Evolutionary conservation across 2,888 invertebrate genomes (phyloP).

Genomic region (Seira ritae): DNA sequence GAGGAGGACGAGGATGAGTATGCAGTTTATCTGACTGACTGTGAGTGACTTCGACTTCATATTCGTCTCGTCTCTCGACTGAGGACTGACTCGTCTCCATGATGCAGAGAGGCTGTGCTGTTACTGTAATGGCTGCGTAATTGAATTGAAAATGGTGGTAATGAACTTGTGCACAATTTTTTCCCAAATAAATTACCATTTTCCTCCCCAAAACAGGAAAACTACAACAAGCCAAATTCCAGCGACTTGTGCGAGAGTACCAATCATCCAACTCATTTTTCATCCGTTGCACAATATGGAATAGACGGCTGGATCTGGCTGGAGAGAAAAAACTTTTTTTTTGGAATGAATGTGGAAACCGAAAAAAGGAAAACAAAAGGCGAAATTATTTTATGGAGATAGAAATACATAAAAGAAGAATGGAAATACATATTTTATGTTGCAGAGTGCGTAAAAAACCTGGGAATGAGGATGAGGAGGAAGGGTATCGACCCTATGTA

Average conservation of each 20-base stretch:
- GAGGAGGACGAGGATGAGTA: too few species aligned
- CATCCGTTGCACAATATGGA: constrained; percentile 38
- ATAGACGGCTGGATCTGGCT: background rate
- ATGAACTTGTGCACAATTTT: constrained; percentile 43
- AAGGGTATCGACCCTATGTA: constrained; percentile 42
- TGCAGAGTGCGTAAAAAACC: background rate
- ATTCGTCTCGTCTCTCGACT: too few species aligned
- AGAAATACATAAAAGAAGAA: constrained; percentile 11
- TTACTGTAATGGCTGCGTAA: constrained; percentile 49
- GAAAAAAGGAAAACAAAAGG: too few species aligned
- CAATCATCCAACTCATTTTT: constrained; percentile 40
- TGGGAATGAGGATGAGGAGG: too few species aligned
- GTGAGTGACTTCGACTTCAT: too few species aligned
- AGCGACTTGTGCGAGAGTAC: background rate
- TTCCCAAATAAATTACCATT: background rate
- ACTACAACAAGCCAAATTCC: background rate
- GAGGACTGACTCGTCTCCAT: too few species aligned
- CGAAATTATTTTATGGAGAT: background rate
- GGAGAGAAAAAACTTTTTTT: too few species aligned
- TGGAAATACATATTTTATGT: constrained; percentile 26
- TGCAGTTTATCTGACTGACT: too few species aligned
- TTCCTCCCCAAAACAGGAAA: constrained; percentile 12
- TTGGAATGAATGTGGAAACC: constrained; percentile 20
- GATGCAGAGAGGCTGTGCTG: constrained; percentile 44
- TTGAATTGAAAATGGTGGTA: constrained; percentile 58